Conservation (phyloP, 1,140 invertebrate genomes). For the Drosophila sp. region DNA sequence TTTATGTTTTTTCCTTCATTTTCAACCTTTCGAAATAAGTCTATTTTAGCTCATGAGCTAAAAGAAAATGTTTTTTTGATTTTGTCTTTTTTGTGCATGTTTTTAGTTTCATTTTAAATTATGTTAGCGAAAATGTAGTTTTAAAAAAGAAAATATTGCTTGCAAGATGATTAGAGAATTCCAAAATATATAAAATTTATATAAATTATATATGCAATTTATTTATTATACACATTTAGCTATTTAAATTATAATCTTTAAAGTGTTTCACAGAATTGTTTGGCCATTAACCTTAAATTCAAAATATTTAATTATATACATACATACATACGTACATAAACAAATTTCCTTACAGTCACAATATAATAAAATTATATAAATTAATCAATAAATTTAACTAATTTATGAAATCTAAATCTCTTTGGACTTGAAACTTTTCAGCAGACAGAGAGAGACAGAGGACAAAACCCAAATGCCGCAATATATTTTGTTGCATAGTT, state of each 20-base stretch:
- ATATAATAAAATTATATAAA: not conserved
- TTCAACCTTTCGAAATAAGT: constrained; percentile 13
- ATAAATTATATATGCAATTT: constrained; percentile 20
- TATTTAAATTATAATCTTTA: not conserved
- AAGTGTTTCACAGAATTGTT: constrained; percentile 3
- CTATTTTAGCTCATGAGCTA: constrained; percentile 61
- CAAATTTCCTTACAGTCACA: constrained; percentile 3
- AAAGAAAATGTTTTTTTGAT: constrained; percentile 19
- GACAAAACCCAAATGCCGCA: not conserved
- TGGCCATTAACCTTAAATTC: constrained; percentile 3
- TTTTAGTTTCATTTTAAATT: constrained; percentile 48
- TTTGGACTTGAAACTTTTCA: not conserved
- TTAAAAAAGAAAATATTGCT: constrained; percentile 6
- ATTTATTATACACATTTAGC: constrained; percentile 17
- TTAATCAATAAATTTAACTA: constrained; percentile 27
- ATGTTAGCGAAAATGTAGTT: constrained; percentile 36
- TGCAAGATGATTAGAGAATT: constrained; percentile 71
- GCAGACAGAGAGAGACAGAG: not conserved
- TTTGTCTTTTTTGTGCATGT: constrained; percentile 47
- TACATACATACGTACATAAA: not conserved
- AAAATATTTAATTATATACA: not conserved
- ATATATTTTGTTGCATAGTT: constrained; percentile 48
- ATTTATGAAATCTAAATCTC: not conserved
- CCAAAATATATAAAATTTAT: constrained; percentile 38
- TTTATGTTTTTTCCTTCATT: constrained; percentile 46